These are phyloP conservation scores for Streblospio benedicti DNA, from an alignment of 1,140 invertebrate genomes.

Conservation along the genomic window DNA sequence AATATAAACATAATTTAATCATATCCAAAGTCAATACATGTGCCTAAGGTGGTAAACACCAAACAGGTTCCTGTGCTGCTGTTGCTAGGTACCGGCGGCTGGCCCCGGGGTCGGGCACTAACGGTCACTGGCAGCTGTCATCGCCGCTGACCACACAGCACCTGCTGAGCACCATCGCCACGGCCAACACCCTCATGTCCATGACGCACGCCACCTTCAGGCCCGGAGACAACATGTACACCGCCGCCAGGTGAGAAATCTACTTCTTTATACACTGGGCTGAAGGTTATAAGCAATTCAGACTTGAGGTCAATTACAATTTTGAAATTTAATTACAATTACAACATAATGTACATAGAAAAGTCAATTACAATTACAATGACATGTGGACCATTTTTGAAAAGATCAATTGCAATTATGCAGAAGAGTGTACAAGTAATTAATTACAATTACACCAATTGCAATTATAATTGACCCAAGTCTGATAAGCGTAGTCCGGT, in stretches of 20 bases:
- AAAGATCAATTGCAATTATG: no score
- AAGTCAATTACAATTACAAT: no score
- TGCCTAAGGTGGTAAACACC: background rate
- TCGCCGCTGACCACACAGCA: conserved; percentile 92
- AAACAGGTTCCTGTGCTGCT: conserved; percentile 11
- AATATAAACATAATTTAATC: background rate
- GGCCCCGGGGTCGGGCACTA: conserved; percentile 52
- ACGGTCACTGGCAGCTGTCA: conserved; percentile 89
- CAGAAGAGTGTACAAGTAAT: no score
- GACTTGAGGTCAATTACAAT: no score
- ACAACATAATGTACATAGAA: no score
- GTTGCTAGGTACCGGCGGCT: conserved; percentile 19
- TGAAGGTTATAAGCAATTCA: background rate
- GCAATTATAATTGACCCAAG: no score
- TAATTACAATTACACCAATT: no score
- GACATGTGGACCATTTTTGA: no score
- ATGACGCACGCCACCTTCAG: conserved; percentile 90
- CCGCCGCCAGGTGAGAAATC: background rate
- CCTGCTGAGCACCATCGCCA: conserved; percentile 81
- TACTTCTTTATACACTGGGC: background rate
- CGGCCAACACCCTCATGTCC: conserved; percentile 95
- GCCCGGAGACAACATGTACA: background rate
- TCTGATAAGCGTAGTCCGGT: no score
- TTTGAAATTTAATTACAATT: no score
- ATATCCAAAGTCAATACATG: background rate